Percentiles rank a stretch among this genome's conserved stretches.
phyloP scores from a whole-genome alignment of 2,888 invertebrate genomes.

The Beris morrisii region DNA sequence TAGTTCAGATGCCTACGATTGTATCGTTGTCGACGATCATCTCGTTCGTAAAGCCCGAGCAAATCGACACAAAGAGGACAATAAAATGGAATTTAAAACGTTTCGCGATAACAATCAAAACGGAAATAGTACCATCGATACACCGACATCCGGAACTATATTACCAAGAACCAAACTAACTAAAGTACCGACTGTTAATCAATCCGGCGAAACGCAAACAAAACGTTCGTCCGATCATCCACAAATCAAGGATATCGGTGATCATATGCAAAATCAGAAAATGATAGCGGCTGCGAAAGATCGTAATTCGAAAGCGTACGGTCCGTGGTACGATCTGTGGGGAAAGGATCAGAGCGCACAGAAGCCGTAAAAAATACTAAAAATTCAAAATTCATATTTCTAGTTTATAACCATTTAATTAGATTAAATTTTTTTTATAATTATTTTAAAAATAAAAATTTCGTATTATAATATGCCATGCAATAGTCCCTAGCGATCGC shows the following conservation, averaged over 20 bases:
- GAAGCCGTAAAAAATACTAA: slow-evolving; percentile 46
- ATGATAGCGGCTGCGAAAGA: slow-evolving; percentile 16
- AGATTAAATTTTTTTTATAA: not conserved
- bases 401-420: not conserved
- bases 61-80: slow-evolving; percentile 55
- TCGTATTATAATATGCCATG: not conserved
- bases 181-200: slow-evolving; percentile 58
- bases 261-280: slow-evolving; percentile 41
- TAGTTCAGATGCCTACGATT: slow-evolving; percentile 75
- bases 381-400: not conserved
- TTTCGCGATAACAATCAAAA: slow-evolving; percentile 54
- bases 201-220: slow-evolving; percentile 44
- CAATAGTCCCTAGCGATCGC: not conserved
- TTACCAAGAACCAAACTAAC: slow-evolving; percentile 72
- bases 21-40: slow-evolving; percentile 83
- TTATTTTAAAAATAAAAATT: not conserved
- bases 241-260: slow-evolving; percentile 48
- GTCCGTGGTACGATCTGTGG: slow-evolving; percentile 90
- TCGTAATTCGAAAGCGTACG: slow-evolving; percentile 67
- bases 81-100: slow-evolving; percentile 58
- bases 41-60: slow-evolving; percentile 56
- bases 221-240: slow-evolving; percentile 37
- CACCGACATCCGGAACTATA: slow-evolving; percentile 49
- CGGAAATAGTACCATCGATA: slow-evolving; percentile 47
- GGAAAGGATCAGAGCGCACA: slow-evolving; percentile 71